Evolutionary conservation across 2,797 vertebrate species (phyloP), one percentile per base, ranked within the genome.

Genomic region (Onychomys leucogaster): DNA sequence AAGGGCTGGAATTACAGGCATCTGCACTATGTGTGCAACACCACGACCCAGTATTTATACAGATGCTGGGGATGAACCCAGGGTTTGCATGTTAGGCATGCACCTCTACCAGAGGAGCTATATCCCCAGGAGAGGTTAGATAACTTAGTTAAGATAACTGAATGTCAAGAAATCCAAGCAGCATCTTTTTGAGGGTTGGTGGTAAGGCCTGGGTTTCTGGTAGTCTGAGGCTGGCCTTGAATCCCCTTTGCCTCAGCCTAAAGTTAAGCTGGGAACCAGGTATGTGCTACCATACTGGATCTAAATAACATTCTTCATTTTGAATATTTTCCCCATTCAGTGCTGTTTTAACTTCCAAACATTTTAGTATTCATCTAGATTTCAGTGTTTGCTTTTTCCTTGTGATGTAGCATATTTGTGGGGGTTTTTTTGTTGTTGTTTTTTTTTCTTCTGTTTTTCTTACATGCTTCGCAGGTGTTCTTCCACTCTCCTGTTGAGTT

Each of bases 311-410:
- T 61, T 7, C 89, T 87, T 93, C 4, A 46, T 89, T 85, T 41
- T 92, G 25, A 25, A 34, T 4, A 3, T 90, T 89, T 63, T 46
- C 7, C 69, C 19, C 17, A 88, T 23, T 84, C 25, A 75, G 0
- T 86, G 61, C 34, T 94, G 2, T 94, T 55, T 89, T 67, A 84
- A 91, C 25, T 88, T 71, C 14, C 63, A 63, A 49, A 90, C 6
- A 37, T 92, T 95, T 92, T 87, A 65, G 9, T 90, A 16, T 94
- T 37, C 89, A 2, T 91, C 49, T 91, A 84, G 34, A 63, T 93
- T 94, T 8, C 83, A 92, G 0, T 21, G 10, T 90, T 95, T 76
- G 34, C 10, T n/a, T 8, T 21, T 89, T 75, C 85, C 46, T 85
- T 37, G 1, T 67, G 13, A 4, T 83, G 94, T 80, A 94, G 34